Evolutionary conservation across 2,113 vertebrate genomes (phyloP), one percentile per base, ranked within the genome.

Genomic region (Mugil cephalus): DNA sequence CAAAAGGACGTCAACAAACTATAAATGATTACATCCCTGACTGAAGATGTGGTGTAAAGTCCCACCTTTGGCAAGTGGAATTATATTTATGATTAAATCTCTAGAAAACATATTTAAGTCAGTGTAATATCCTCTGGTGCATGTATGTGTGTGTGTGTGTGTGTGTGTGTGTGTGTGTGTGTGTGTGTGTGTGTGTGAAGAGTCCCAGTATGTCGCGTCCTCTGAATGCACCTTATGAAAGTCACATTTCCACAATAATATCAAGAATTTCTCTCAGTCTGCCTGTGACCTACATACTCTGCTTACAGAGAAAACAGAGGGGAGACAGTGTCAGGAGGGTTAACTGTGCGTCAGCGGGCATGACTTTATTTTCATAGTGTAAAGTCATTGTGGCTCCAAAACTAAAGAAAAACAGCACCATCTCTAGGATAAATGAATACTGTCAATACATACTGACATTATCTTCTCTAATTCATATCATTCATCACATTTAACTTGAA

Each of bases 211-310:
- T 4, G 9, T 14, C 21, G 35, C 11, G 8, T 38, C 4, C 18
- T 8, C 55, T 24, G 54, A 17, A 12, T 43, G 24, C 7, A 1
- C 48, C 38, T n/a, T 17, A 36, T 40, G 55, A 53, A 61, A 63
- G 47, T 80, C 30, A 36, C 51, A 69, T 69, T 77, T 55, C 46
- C 48, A 30, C 54, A 62, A 11, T 39, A 47, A 73, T 63, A 47
- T 65, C 11, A 39, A 7, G 15, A 15, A 5, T 52, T 66, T 4
- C 17, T 59, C 56, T 38, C n/a, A 3, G 8, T 17, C 67, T 73
- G 10, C 2, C 52, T 36, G 53, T 70, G 82, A 77, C 73, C 73
- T 24, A 74, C 48, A 66, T 80, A 35, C 50, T 52, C 42, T 30
- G 0, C 51, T 67, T 0, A 52, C 74, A 46, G 42, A 54, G 10